Base-by-base conservation (phyloP, 1,140 invertebrate genomes). In the Araneus ventricosus region DNA sequence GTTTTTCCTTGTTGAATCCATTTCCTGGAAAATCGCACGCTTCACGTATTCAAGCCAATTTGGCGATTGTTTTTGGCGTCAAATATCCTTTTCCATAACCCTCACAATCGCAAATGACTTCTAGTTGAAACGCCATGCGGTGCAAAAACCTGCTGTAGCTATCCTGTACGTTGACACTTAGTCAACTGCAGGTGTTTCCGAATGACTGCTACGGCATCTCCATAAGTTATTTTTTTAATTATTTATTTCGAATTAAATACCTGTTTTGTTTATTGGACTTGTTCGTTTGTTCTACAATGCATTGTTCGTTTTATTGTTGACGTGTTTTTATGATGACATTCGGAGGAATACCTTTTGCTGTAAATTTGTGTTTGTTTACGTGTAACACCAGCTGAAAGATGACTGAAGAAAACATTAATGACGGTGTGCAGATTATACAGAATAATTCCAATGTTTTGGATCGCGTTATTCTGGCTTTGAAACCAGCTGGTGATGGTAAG, bases 391-490 rank as follows among this genome's bases (percentile, higher is more conserved):
- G 80, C 22, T 5, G 14, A 41, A 84, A 45, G n/a, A 84, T 84
- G 80, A 84, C 8, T 30, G 80, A 52, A n/a, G 30, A 79, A 14
- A 45, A 24, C 24, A 67, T 67, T 67, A 27, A 45, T n/a, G 80
- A 45, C n/a, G 45, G 24, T 52, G 80, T 84, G 22, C 39, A 52
- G 8, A 27, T 84, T 45, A 84, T 84, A 45, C 39, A 84, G 27
- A 41, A 84, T 45, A 41, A 84, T 75, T 75, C 70, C n/a, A 84
- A 52, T 84, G 80, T 84, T 41, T 84, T 84, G 24, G 80, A 84
- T 27, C 80, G 80, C 2, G 27, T 84, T 84, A 45, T 84, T n/a
- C 45, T 84, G 80, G 80, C 80, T n/a, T 27, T 84, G 0, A 84
- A 84, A 84, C 80, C 80, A 1, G 24, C 39, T 84, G 41, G 41